Evolutionary conservation across 2,113 vertebrate genomes (phyloP), one percentile per base, ranked within the genome.

Genomic region (Seriola quinqueradiata): DNA sequence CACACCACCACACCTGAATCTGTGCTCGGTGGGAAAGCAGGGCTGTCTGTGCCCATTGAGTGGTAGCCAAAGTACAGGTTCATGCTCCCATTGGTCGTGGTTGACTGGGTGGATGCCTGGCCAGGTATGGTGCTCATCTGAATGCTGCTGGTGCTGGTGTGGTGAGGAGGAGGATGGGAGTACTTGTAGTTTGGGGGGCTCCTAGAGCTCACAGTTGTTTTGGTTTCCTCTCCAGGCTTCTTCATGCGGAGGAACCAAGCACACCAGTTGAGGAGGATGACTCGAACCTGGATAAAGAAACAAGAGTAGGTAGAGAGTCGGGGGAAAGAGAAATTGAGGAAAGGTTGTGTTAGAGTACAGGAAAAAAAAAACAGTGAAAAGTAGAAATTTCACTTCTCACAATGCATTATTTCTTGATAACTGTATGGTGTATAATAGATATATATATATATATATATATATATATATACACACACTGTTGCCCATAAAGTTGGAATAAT

Each of bases 201-300:
- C 59, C 85, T 94, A 8, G 95, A 14, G 0, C 93, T 94, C 61
- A 92, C 9, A 69, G 88, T 14, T 4, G 75, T 23, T 74, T 94
- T 96, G 50, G 85, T 92, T 8, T 94, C 96, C 75, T 97, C 95
- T 3, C 97, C 96, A 0, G 96, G 96, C 46, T 97, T 97, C 79
- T 96, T 98, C 97, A 98, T 98, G 14, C 96, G 89, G 66, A 98
- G 92, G 87, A 98, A 96, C 97, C 97, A 97, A 59, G 97, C 96
- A 4, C 96, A 97, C 96, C 97, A 97, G 79, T 97, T 97, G 28
- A 97, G 94, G 34, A 98, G 90, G 79, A 97, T 81, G 50, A 96
- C 92, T 3, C 96, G 81, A 32, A 96, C 89, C 96, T 96, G 90
- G 85, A 38, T 75, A 23, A 75, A 60, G 21, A 34, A 23, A 14